A percentile compares a stretch with the other conserved stretches of the same genome.
Conservation (phyloP, 2,113 vertebrate species). For the Leuciscus idus region DNA sequence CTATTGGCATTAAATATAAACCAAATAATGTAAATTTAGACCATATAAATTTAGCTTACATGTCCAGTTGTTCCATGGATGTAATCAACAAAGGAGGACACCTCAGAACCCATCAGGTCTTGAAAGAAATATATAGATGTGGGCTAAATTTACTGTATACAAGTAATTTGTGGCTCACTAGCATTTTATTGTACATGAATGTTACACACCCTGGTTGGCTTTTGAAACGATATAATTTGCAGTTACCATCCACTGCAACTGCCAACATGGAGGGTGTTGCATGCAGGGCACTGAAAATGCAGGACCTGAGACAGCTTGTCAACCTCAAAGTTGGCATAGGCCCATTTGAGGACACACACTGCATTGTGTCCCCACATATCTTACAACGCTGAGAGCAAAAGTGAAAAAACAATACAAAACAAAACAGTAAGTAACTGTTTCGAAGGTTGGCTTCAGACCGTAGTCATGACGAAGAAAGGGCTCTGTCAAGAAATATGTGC, state of each 20-base stretch:
- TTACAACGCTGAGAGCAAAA: constrained; percentile 8
- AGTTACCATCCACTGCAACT: constrained; percentile 16
- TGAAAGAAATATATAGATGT: not conserved
- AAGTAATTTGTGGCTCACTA: not conserved
- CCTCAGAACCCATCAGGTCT: not conserved
- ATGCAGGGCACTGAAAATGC: constrained; percentile 31
- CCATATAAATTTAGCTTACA: not conserved
- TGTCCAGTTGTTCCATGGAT: not conserved
- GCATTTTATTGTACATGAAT: not conserved
- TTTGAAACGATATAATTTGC: not conserved
- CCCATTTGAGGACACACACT: constrained; percentile 12
- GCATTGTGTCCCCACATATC: constrained; percentile 22
- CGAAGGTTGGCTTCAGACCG: not conserved
- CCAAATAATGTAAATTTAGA: not conserved
- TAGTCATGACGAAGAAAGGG: not conserved
- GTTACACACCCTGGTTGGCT: not conserved
- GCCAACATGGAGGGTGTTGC: constrained; percentile 27
- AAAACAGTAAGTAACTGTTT: not conserved
- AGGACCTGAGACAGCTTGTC: not conserved
- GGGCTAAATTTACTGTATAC: not conserved
- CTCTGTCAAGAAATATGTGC: constrained; percentile 24
- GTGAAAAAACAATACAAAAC: not conserved
- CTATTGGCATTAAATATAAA: not conserved
- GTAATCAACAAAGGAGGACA: constrained; percentile 10
- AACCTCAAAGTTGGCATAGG: constrained; percentile 18